phyloP scores from a whole-genome alignment of 2,113 vertebrate species.

The Zosterops lateralis region DNA sequence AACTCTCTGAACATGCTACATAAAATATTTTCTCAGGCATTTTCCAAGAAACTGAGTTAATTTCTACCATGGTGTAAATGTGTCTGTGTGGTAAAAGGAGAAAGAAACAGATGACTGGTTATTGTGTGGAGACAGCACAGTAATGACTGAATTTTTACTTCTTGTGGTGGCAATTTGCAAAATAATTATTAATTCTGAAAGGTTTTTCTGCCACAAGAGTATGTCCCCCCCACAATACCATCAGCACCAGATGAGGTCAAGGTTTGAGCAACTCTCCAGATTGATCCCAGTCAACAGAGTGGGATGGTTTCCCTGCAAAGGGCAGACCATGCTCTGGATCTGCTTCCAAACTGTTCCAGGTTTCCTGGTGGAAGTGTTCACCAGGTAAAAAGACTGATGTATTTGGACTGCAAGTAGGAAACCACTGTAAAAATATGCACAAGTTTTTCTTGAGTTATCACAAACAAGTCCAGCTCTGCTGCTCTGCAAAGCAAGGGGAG shows the following conservation, averaged over 20 bases:
- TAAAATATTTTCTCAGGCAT: background rate
- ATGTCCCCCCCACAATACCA: background rate
- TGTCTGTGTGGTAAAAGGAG: background rate
- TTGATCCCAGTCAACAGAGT: rapidly evolving
- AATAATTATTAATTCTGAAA: background rate
- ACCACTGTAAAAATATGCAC: background rate
- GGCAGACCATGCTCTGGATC: background rate
- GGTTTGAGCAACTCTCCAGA: background rate
- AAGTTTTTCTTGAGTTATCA: background rate
- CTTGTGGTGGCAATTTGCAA: background rate
- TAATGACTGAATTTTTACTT: background rate
- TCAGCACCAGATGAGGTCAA: background rate
- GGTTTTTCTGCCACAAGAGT: background rate
- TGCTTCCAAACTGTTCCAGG: background rate
- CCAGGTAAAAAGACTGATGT: background rate
- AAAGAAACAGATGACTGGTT: background rate
- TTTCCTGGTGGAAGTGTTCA: background rate
- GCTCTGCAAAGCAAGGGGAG: background rate
- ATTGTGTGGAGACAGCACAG: background rate
- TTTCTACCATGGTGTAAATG: background rate
- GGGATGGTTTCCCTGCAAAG: background rate
- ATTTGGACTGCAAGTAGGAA: background rate
- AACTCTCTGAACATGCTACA: background rate
- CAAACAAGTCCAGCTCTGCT: background rate
- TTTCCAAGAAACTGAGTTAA: background rate